Conservation (phyloP, 2,888 invertebrate genomes). For the Eupithecia subumbrata region DNA sequence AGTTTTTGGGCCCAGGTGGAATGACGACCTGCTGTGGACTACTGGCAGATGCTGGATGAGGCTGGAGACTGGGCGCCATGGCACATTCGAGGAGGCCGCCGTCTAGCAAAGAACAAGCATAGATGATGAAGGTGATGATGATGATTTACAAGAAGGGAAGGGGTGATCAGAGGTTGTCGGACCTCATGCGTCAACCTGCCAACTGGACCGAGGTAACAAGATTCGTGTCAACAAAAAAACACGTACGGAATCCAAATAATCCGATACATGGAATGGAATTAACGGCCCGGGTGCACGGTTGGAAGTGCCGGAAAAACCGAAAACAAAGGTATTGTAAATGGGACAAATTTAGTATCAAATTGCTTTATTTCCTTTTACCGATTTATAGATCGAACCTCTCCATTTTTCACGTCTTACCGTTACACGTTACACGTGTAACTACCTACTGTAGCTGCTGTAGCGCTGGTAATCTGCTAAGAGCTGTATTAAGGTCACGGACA, state of each 20-base stretch:
- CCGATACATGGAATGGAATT: constrained; percentile 50
- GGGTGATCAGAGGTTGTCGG: neutral
- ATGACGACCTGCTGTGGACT: too few species aligned
- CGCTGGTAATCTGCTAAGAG: too few species aligned
- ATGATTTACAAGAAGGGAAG: neutral
- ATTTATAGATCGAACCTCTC: too few species aligned
- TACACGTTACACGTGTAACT: too few species aligned
- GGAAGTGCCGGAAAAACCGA: neutral
- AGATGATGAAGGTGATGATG: neutral
- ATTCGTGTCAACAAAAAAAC: constrained; percentile 25
- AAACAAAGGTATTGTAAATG: neutral
- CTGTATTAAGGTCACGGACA: too few species aligned
- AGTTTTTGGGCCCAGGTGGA: too few species aligned
- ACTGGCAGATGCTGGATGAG: too few species aligned
- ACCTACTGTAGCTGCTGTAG: too few species aligned
- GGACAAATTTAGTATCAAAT: too few species aligned
- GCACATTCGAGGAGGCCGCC: neutral
- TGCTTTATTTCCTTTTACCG: too few species aligned
- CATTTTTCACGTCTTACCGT: too few species aligned
- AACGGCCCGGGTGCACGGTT: constrained; percentile 20
- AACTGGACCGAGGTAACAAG: constrained; percentile 9
- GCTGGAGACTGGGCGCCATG: too few species aligned
- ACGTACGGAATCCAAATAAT: constrained; percentile 37
- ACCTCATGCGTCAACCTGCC: neutral
- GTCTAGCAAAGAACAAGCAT: neutral